Evolutionary conservation across 2,797 vertebrate species (phyloP).

Genomic region (Botia almorhae): DNA sequence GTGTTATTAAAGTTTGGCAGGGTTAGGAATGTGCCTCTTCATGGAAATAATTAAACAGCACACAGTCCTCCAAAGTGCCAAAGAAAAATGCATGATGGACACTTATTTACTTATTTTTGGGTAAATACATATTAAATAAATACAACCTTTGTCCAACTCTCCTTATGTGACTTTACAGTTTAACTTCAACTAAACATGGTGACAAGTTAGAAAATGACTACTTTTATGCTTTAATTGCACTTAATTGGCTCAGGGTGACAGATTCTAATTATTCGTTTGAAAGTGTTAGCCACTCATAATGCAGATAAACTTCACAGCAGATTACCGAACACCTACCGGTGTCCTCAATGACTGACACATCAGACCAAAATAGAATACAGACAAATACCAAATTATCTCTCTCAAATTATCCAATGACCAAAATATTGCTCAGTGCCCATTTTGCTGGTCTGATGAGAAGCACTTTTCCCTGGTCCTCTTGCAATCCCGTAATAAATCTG

Average conservation of each 20-base stretch:
- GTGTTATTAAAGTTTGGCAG: constrained; percentile 60
- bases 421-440: constrained; percentile 25
- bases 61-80: constrained; percentile 8
- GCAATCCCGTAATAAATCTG: constrained; percentile 57
- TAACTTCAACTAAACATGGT: not conserved
- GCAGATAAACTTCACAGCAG: constrained; percentile 11
- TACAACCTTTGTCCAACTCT: not conserved
- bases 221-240: constrained; percentile 46
- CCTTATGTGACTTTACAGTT: not conserved
- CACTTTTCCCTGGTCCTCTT: constrained; percentile 42
- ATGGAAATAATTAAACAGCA: constrained; percentile 52
- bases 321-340: not conserved
- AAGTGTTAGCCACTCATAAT: not conserved
- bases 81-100: not conserved
- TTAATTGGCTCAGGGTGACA: constrained; percentile 40
- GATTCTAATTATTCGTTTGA: constrained; percentile 29
- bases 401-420: not conserved
- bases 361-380: constrained; percentile 23
- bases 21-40: constrained; percentile 54
- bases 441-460: constrained; percentile 16
- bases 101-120: constrained; percentile 17
- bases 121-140: constrained; percentile 7
- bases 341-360: not conserved
- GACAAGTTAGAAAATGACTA: constrained; percentile 34
- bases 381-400: constrained; percentile 20